phyloP scores from a whole-genome alignment of 2,888 invertebrate genomes.

The Ferrisia virgata region DNA sequence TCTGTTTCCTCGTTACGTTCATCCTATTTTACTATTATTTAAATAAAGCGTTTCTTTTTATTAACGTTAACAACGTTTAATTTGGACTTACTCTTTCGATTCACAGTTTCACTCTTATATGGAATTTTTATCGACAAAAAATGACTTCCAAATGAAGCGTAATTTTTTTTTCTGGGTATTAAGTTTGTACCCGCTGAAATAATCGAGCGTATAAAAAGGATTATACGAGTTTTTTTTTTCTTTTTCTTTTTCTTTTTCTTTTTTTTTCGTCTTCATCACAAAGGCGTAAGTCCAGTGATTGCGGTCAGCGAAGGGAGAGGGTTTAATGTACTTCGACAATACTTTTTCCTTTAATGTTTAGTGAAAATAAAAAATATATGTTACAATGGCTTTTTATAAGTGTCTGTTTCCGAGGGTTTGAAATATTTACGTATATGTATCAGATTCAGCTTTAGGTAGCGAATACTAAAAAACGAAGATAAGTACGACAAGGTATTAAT shows the following conservation, averaged over 20 bases:
- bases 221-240: too few species aligned
- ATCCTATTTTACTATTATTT: constrained; percentile 38
- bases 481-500: too few species aligned
- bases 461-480: too few species aligned
- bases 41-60: constrained; percentile 34
- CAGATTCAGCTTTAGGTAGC: too few species aligned
- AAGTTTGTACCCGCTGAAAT: background rate
- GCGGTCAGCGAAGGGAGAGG: background rate
- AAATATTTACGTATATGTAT: too few species aligned
- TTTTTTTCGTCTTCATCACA: background rate
- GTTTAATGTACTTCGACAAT: background rate
- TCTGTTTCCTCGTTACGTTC: constrained; percentile 44
- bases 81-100: constrained; percentile 31
- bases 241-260: background rate
- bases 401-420: too few species aligned
- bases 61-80: constrained; percentile 32
- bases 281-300: background rate
- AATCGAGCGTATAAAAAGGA: background rate
- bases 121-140: background rate
- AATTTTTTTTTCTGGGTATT: background rate
- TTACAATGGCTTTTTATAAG: too few species aligned
- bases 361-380: too few species aligned
- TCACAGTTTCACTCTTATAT: background rate
- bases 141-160: background rate
- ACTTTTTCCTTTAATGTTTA: too few species aligned